A percentile compares a stretch with the other conserved stretches of the same genome.
Conservation (phyloP, 2,113 vertebrate species). For the Clarias gariepinus region DNA sequence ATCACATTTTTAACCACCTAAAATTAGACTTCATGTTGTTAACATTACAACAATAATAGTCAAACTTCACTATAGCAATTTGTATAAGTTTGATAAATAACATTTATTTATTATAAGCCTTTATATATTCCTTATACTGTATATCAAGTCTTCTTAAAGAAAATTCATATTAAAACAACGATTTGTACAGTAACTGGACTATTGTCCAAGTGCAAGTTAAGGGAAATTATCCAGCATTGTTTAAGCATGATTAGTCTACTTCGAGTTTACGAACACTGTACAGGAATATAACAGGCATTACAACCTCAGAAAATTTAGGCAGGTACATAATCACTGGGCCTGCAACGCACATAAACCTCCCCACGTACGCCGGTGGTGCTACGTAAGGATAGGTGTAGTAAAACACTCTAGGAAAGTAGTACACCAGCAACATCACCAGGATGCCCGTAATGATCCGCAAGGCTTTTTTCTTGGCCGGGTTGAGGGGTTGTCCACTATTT, state of each 20-base stretch:
- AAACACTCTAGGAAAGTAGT: constrained; percentile 4
- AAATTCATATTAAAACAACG: too few relatives aligned
- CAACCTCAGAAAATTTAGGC: background rate
- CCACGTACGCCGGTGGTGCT: background rate
- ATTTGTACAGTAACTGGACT: too few relatives aligned
- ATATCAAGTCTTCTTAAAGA: too few relatives aligned
- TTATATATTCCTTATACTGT: too few relatives aligned
- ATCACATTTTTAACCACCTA: too few relatives aligned
- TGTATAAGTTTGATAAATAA: too few relatives aligned
- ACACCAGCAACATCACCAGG: background rate
- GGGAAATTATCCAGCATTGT: too few relatives aligned
- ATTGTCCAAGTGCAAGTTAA: too few relatives aligned
- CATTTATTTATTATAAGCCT: too few relatives aligned
- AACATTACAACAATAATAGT: too few relatives aligned
- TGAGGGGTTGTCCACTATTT: background rate
- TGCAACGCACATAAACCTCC: background rate
- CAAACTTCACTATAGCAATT: too few relatives aligned
- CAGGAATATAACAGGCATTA: constrained; percentile 13
- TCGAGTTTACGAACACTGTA: constrained; percentile 2
- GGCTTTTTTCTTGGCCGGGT: constrained; percentile 38
- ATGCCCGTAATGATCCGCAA: constrained; percentile 21
- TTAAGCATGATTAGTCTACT: background rate
- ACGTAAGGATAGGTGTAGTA: constrained; percentile 1
- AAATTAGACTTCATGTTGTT: too few relatives aligned
- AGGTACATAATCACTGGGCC: background rate